These are phyloP conservation scores for Sesia bembeciformis DNA, from an alignment of 2,888 invertebrate genomes.

Conservation along the genomic window DNA sequence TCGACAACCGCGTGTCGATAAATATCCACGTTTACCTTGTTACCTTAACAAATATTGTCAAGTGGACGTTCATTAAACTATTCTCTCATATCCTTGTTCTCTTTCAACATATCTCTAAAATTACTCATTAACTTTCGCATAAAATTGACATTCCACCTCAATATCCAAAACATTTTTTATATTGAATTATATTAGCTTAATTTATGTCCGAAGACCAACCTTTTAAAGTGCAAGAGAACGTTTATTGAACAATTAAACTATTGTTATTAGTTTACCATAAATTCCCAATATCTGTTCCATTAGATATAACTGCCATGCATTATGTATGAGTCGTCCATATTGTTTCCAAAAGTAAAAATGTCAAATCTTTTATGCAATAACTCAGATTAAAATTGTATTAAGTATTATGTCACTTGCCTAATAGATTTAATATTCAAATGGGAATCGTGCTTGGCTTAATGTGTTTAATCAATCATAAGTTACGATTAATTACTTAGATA, in stretches of 20 bases:
- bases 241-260: slow-evolving; percentile 47
- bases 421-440: slow-evolving; percentile 70
- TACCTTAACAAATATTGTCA: slow-evolving; percentile 51
- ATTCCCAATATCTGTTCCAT: slow-evolving; percentile 50
- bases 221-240: slow-evolving; percentile 9
- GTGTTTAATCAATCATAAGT: slow-evolving; percentile 71
- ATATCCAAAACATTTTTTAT: background rate
- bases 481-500: slow-evolving; percentile 72
- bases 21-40: slow-evolving; percentile 58
- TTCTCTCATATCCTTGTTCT: background rate
- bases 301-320: slow-evolving; percentile 42
- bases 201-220: slow-evolving; percentile 1
- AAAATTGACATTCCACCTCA: background rate
- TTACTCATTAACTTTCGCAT: background rate
- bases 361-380: slow-evolving; percentile 59
- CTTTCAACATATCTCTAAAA: background rate
- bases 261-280: slow-evolving; percentile 54
- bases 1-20: slow-evolving; percentile 57
- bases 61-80: slow-evolving; percentile 30
- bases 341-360: slow-evolving; percentile 59
- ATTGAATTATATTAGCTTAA: slow-evolving; percentile 6
- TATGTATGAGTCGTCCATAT: slow-evolving; percentile 57
- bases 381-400: slow-evolving; percentile 66
- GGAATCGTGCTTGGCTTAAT: slow-evolving; percentile 66
- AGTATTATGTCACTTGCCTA: slow-evolving; percentile 65